Evolutionary conservation across 1,140 invertebrate species (phyloP).

Genomic region (Anoplophora glabripennis): DNA sequence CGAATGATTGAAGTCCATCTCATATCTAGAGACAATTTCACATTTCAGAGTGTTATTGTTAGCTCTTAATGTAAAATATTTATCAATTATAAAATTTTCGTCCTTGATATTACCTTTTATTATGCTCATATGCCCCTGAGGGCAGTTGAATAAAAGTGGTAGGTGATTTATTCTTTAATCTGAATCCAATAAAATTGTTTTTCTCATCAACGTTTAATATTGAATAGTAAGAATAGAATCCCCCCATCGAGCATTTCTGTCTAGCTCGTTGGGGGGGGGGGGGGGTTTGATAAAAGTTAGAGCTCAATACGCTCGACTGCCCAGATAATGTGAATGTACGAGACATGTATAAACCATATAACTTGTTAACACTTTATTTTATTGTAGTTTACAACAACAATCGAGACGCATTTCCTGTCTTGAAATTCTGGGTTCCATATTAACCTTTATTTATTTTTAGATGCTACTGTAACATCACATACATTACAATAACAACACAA

Average conservation of each 20-base stretch:
- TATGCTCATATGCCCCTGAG: conserved; percentile 7
- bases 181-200: conserved; percentile 9
- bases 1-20: conserved; percentile 4
- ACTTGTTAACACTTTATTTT: too few relatives aligned
- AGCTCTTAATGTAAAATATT: conserved; percentile 9
- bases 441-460: neutral
- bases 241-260: conserved; percentile 14
- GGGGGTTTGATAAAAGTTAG: conserved; percentile 9
- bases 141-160: neutral
- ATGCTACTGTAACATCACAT: neutral
- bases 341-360: conserved; percentile 13
- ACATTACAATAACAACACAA: conserved; percentile 1
- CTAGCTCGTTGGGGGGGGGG: conserved; percentile 14
- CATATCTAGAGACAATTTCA: conserved; percentile 11
- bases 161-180: neutral
- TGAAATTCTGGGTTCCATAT: too few relatives aligned
- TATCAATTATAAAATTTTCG: neutral
- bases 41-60: conserved; percentile 21
- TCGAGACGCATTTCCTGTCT: too few relatives aligned
- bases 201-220: conserved; percentile 17
- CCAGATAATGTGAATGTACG: conserved; percentile 14
- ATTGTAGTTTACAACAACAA: too few relatives aligned
- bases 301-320: neutral
- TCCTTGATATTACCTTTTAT: neutral
- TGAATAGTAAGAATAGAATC: conserved; percentile 18